Conservation (phyloP, 2,797 vertebrate genomes). For the Diceros bicornis region DNA sequence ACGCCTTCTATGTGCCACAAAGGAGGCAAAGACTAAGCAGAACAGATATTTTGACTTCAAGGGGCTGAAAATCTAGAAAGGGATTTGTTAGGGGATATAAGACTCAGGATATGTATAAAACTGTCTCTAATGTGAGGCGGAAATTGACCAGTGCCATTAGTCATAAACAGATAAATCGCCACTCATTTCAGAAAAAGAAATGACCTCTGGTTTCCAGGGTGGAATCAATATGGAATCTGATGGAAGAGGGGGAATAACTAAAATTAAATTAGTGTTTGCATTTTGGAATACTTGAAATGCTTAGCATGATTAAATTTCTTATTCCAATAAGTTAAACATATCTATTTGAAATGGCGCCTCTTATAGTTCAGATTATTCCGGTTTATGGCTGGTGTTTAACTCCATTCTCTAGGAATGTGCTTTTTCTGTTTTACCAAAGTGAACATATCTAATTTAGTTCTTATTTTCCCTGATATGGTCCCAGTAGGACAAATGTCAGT, state of each 20-base stretch:
- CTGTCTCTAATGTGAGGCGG: neutral
- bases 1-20: neutral
- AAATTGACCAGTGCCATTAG: neutral
- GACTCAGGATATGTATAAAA: neutral
- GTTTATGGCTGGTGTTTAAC: neutral
- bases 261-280: neutral
- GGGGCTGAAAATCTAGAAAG: neutral
- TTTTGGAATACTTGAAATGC: conserved; percentile 30
- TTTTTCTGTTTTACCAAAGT: conserved; percentile 54
- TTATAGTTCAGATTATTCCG: conserved; percentile 28
- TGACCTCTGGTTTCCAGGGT: neutral
- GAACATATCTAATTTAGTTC: conserved; percentile 51
- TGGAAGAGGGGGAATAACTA: neutral
- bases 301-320: neutral
- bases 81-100: neutral
- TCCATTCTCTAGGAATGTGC: neutral
- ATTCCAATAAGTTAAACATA: neutral
- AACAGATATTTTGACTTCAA: neutral
- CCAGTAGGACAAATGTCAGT: conserved; percentile 40
- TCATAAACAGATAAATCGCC: neutral
- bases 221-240: neutral
- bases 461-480: neutral
- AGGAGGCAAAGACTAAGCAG: neutral
- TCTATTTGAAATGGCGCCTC: neutral
- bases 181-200: neutral